A percentile compares a stretch with the other conserved stretches of the same genome.
phyloP scores from a whole-genome alignment of 92 coral and sea anemone genomes.

The Siderastrea radians region DNA sequence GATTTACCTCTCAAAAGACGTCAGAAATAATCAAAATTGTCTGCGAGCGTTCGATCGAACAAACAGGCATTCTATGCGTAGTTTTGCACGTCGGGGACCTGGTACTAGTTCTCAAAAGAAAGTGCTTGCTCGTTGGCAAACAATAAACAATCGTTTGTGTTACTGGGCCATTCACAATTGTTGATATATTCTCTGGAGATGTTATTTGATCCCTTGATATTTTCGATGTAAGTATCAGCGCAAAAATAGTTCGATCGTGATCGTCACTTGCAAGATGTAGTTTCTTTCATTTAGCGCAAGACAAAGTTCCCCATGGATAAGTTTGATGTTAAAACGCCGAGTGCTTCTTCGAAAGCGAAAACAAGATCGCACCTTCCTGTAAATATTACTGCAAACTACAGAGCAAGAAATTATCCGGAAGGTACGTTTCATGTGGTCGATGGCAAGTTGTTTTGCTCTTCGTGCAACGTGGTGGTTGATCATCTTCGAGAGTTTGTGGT shows the following conservation, averaged over 20 bases:
- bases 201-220: neutral
- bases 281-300: neutral
- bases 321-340: neutral
- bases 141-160: neutral
- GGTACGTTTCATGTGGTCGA: constrained; percentile 32
- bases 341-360: constrained; percentile 17
- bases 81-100: too few species aligned
- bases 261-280: constrained; percentile 6
- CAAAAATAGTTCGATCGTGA: constrained; percentile 1
- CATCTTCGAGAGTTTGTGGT: constrained; percentile 42
- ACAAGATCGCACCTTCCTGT: too few species aligned
- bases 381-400: too few species aligned
- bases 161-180: neutral
- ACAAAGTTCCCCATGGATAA: neutral
- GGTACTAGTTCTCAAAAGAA: too few species aligned
- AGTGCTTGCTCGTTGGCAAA: too few species aligned
- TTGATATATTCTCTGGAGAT: neutral
- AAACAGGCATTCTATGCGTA: too few species aligned
- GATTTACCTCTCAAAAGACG: too few species aligned
- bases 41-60: too few species aligned
- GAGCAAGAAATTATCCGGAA: too few species aligned
- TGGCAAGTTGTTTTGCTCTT: constrained; percentile 53
- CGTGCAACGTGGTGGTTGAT: constrained; percentile 51
- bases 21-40: too few species aligned
- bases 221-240: neutral